Conservation (phyloP, 2,888 invertebrate genomes). For the Pyralis farinalis region DNA sequence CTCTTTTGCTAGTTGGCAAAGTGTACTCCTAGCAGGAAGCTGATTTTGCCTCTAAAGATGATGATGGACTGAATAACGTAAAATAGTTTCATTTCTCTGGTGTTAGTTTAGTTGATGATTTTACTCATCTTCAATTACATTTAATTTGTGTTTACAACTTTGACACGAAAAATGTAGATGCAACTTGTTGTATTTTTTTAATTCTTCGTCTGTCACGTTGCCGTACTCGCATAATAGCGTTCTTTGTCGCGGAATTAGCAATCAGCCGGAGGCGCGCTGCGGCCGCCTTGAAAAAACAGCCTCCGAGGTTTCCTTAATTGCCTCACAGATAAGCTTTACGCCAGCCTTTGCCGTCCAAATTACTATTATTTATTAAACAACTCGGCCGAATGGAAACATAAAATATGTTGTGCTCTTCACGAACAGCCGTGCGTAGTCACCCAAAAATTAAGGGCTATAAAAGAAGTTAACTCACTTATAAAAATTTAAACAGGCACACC, state of each 20-base stretch:
- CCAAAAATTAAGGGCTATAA: constrained; percentile 32
- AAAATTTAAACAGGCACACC: constrained; percentile 24
- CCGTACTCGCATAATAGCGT: constrained; percentile 53
- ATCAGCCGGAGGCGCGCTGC: constrained; percentile 50
- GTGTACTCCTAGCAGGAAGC: too few species aligned
- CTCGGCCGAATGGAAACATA: constrained; percentile 52
- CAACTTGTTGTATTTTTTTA: constrained; percentile 18
- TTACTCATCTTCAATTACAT: too few species aligned
- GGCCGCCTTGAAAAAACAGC: constrained; percentile 45
- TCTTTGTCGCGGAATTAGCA: constrained; percentile 74
- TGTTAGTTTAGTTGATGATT: too few species aligned
- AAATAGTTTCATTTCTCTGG: too few species aligned
- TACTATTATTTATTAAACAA: constrained; percentile 60
- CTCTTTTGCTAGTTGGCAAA: too few species aligned
- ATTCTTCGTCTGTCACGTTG: constrained; percentile 51
- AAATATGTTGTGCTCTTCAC: constrained; percentile 30
- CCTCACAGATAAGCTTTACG: constrained; percentile 59
- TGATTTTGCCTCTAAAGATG: too few species aligned
- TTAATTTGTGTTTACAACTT: constrained; percentile 23
- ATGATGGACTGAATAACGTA: too few species aligned
- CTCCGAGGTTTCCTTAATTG: constrained; percentile 64
- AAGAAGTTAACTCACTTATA: constrained; percentile 20
- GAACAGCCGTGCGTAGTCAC: constrained; percentile 19
- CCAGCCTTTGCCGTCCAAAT: constrained; percentile 51
- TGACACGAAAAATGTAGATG: constrained; percentile 16